These are phyloP conservation scores for Sylvia borin DNA, from an alignment of 2,797 vertebrate genomes.

Conservation along the genomic window DNA sequence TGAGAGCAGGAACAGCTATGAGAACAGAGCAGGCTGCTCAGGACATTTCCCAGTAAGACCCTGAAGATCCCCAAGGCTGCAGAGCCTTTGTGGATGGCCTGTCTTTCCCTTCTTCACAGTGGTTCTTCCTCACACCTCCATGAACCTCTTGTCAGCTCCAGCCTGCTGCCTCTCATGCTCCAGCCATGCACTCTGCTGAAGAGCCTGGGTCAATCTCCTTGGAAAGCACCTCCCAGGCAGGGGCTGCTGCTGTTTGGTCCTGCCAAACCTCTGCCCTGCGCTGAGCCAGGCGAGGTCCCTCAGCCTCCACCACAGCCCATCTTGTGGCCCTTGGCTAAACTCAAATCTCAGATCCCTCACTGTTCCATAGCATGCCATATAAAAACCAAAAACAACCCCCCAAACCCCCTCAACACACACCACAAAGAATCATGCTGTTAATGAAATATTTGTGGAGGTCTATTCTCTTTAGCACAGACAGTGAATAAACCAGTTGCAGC, in stretches of 20 bases:
- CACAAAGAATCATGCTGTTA: not conserved
- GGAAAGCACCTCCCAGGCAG: not conserved
- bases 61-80: not conserved
- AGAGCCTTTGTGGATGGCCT: not conserved
- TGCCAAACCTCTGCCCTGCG: not conserved
- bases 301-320: not conserved
- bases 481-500: not conserved
- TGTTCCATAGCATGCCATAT: not conserved
- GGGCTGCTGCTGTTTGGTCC: not conserved
- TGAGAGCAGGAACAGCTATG: not conserved
- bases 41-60: not conserved
- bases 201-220: not conserved
- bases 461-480: not conserved
- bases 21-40: not conserved
- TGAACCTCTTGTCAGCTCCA: not conserved
- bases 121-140: not conserved
- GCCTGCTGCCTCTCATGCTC: not conserved
- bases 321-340: accelerated
- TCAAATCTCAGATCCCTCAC: not conserved
- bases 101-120: accelerated
- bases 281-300: not conserved
- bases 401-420: not conserved
- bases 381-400: accelerated
- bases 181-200: accelerated
- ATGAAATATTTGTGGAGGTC: not conserved